These are phyloP conservation scores for Miichthys miiuy DNA, from an alignment of 2,797 vertebrate genomes.

Conservation along the genomic window DNA sequence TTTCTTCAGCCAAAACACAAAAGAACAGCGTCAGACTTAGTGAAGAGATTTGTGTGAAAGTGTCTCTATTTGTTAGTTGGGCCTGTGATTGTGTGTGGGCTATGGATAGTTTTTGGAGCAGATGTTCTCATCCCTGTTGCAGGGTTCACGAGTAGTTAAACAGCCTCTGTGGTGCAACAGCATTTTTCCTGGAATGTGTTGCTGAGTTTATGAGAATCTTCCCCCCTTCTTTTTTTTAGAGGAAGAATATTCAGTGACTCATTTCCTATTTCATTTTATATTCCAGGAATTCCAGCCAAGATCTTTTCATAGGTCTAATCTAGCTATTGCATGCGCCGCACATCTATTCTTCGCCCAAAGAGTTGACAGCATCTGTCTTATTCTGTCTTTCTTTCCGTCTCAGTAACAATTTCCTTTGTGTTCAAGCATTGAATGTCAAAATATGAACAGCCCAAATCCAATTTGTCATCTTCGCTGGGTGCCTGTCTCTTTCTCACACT, in stretches of 20 bases:
- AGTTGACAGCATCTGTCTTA: slow-evolving; percentile 58
- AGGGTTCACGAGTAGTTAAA: slow-evolving; percentile 65
- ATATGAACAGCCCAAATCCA: slow-evolving; percentile 65
- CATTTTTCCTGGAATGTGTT: slow-evolving; percentile 63
- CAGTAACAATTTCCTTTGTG: slow-evolving; percentile 66
- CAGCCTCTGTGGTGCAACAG: slow-evolving; percentile 38
- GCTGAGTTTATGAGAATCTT: slow-evolving; percentile 50
- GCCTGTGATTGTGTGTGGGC: slow-evolving; percentile 19
- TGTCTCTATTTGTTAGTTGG: slow-evolving; percentile 39
- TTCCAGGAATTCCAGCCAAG: slow-evolving; percentile 70
- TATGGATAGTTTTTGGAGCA: slow-evolving; percentile 48
- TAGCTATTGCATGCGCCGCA: slow-evolving; percentile 54
- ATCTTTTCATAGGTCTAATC: slow-evolving; percentile 63
- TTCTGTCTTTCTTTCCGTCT: slow-evolving; percentile 54
- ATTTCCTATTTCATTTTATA: slow-evolving; percentile 76
- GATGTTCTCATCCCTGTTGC: slow-evolving; percentile 64
- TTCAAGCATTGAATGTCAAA: slow-evolving; percentile 63
- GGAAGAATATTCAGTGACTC: slow-evolving; percentile 70
- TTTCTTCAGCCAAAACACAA: slow-evolving; percentile 37
- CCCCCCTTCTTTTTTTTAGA: slow-evolving; percentile 16
- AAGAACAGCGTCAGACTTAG: slow-evolving; percentile 23
- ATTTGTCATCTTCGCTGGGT: slow-evolving; percentile 66
- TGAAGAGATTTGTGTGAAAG: slow-evolving; percentile 24
- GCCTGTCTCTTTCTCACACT: slow-evolving; percentile 49
- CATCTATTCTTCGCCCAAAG: slow-evolving; percentile 44